A percentile compares a stretch with the other conserved stretches of the same genome.
Conservation (phyloP, 2,113 vertebrate genomes). For the Sakesphorus luctuosus region DNA sequence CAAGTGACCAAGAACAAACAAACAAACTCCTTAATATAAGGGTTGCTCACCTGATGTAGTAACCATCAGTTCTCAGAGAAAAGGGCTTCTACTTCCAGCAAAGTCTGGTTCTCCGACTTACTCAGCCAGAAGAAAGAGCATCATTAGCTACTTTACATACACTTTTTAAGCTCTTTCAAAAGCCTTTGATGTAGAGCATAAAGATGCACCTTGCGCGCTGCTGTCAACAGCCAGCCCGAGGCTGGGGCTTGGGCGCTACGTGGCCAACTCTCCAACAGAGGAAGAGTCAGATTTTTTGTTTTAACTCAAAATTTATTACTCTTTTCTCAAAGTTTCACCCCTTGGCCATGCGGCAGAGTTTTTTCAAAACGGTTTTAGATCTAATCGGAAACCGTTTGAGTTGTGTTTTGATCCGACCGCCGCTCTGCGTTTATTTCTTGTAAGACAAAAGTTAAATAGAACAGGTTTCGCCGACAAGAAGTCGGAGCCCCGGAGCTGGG, state of each 20-base stretch:
- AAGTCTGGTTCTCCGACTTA: constrained; percentile 12
- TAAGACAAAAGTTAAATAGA: background rate
- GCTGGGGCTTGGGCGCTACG: background rate
- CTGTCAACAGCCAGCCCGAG: background rate
- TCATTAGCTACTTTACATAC: background rate
- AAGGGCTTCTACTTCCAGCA: constrained; percentile 32
- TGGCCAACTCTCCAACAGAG: background rate
- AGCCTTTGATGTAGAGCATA: background rate
- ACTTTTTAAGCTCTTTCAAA: constrained; percentile 9
- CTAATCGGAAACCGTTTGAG: background rate
- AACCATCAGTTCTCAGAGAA: constrained; percentile 41
- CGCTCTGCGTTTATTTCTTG: background rate
- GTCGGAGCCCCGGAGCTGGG: background rate
- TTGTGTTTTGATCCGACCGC: background rate
- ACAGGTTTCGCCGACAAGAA: background rate
- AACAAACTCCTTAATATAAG: background rate
- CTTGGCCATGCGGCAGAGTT: background rate
- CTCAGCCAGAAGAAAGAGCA: constrained; percentile 12
- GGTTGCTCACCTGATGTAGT: constrained; percentile 71
- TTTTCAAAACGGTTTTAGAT: background rate
- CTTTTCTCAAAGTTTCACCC: background rate
- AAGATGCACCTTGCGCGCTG: background rate
- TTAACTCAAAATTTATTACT: background rate
- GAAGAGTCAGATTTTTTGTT: background rate
- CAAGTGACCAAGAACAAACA: background rate